phyloP scores from a whole-genome alignment of 2,888 invertebrate species.

The Luffia ferchaultella region DNA sequence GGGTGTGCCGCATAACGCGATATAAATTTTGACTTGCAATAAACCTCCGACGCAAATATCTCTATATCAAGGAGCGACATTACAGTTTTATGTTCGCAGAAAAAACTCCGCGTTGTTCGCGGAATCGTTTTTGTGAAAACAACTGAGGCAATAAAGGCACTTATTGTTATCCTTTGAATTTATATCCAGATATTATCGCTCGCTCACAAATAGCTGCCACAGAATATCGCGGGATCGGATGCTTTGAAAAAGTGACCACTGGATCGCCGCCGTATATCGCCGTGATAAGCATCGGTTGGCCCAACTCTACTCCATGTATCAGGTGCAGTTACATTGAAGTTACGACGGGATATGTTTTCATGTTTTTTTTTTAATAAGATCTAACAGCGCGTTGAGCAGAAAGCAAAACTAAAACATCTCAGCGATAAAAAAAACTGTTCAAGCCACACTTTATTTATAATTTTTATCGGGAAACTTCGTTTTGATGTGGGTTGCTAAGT shows the following conservation, averaged over 20 bases:
- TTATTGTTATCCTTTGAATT: constrained; percentile 65
- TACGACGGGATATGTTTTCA: no score
- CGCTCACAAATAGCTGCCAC: constrained; percentile 51
- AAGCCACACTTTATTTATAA: no score
- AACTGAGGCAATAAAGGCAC: constrained; percentile 58
- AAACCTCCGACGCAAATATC: constrained; percentile 36
- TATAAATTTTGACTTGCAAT: constrained; percentile 29
- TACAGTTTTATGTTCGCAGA: constrained; percentile 48
- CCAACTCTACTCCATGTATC: no score
- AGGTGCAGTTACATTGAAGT: no score
- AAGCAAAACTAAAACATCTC: no score
- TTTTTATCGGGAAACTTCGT: no score
- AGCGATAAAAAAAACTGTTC: no score
- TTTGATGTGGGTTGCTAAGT: no score
- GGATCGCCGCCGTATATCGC: no score
- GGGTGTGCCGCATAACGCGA: constrained; percentile 23
- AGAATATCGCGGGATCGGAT: constrained; percentile 44
- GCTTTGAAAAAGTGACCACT: constrained; percentile 45
- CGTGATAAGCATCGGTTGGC: no score
- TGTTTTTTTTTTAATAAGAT: no score
- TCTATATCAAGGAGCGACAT: constrained; percentile 48
- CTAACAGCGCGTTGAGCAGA: no score
- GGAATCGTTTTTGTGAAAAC: constrained; percentile 60
- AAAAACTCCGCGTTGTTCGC: constrained; percentile 44
- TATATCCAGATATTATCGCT: constrained; percentile 61